Conservation (phyloP, 2,797 vertebrate species). For the Hippopotamyrus pictus region DNA sequence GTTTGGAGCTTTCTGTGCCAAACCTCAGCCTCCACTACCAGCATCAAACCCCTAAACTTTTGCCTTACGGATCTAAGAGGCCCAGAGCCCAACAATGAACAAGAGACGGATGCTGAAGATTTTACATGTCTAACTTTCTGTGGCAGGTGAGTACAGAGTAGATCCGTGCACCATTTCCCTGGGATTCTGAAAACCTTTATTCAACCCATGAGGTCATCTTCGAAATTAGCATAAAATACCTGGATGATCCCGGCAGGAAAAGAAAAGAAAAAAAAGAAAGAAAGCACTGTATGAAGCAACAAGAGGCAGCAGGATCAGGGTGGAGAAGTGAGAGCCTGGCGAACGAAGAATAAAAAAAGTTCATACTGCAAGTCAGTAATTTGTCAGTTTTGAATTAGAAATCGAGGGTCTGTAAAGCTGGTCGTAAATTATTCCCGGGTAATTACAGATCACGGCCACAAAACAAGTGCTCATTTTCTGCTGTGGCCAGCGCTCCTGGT, state of each 20-base stretch:
- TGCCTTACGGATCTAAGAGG: neutral
- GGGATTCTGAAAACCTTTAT: neutral
- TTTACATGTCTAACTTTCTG: neutral
- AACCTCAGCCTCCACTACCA: neutral
- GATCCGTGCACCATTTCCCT: neutral
- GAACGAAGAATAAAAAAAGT: neutral
- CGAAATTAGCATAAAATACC: neutral
- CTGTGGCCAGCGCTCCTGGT: neutral
- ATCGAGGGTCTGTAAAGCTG: constrained; percentile 11
- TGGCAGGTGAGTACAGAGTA: neutral
- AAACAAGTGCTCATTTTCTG: neutral
- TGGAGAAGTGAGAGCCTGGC: neutral
- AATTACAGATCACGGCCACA: neutral
- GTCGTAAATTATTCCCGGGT: neutral
- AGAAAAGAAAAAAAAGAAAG: neutral
- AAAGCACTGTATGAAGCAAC: neutral
- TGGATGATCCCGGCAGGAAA: neutral
- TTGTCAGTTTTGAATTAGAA: constrained; percentile 15
- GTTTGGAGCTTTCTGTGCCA: neutral
- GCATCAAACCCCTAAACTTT: neutral
- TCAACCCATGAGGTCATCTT: neutral
- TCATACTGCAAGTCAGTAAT: constrained; percentile 10
- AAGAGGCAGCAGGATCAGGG: neutral
- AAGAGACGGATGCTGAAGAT: neutral
- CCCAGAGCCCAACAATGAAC: neutral